Conservation (phyloP, 1,140 invertebrate species). For the Thaumetopoea pityocampa region DNA sequence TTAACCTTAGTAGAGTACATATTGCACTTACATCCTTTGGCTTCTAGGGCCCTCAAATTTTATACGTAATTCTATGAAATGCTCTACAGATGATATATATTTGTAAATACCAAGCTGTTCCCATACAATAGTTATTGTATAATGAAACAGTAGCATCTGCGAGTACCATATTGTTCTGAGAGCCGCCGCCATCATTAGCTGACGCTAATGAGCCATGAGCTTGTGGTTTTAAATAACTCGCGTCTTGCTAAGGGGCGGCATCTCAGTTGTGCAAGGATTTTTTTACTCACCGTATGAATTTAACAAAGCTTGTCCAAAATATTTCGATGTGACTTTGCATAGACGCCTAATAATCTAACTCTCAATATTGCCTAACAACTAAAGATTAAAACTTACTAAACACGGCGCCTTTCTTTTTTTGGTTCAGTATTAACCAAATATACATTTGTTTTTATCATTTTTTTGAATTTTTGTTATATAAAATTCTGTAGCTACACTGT, state of each 20-base stretch:
- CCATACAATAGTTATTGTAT: conserved; percentile 17
- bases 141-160: conserved; percentile 40
- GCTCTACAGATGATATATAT: no score
- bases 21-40: no score
- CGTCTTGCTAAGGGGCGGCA: conserved; percentile 53
- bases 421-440: conserved; percentile 31
- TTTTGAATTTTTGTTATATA: conserved; percentile 31
- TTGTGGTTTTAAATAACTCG: conserved; percentile 72
- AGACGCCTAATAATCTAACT: conserved; percentile 19
- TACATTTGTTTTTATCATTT: conserved; percentile 25
- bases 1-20: no score
- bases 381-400: conserved; percentile 13
- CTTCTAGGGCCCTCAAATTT: no score
- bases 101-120: no score
- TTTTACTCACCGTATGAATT: conserved; percentile 57
- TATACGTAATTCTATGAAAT: no score
- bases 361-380: conserved; percentile 1
- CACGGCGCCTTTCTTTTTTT: conserved; percentile 15
- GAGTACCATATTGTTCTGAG: conserved; percentile 47
- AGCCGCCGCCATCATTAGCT: conserved; percentile 71
- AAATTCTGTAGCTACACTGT: conserved; percentile 27
- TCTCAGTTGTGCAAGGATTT: conserved; percentile 45
- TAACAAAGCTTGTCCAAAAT: conserved; percentile 60
- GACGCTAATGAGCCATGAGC: conserved; percentile 74
- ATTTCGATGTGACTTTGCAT: conserved; percentile 48